Conservation (phyloP, 1,140 invertebrate genomes). For the Papilio aristodemus region DNA sequence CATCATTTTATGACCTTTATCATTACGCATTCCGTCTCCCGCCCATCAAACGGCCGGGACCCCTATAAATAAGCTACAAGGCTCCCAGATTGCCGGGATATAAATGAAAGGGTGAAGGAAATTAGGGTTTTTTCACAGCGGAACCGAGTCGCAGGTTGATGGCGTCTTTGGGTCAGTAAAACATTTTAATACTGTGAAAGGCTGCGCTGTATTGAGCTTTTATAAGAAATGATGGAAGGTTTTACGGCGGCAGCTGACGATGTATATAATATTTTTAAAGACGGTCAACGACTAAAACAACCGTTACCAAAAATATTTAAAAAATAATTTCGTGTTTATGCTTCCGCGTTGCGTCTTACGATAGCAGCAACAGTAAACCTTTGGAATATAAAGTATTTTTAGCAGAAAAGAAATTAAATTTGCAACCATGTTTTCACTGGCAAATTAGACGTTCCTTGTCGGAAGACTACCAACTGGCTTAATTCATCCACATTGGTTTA, state of each 20-base stretch:
- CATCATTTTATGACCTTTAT: conserved; percentile 66
- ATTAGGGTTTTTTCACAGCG: conserved; percentile 75
- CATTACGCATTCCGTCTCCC: conserved; percentile 75
- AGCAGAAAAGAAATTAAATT: not conserved
- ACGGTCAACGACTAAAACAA: conserved; percentile 18
- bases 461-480: too few relatives aligned
- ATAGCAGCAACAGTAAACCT: not conserved
- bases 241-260: conserved; percentile 46
- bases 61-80: conserved; percentile 76
- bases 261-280: conserved; percentile 43
- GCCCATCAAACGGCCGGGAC: conserved; percentile 72
- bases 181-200: conserved; percentile 72
- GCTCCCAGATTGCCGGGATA: conserved; percentile 74
- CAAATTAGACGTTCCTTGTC: too few relatives aligned
- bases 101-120: conserved; percentile 79
- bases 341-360: not conserved
- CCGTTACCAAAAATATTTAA: conserved; percentile 10
- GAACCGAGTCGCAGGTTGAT: conserved; percentile 54
- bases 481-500: too few relatives aligned
- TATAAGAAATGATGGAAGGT: conserved; percentile 58
- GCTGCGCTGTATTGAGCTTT: conserved; percentile 48
- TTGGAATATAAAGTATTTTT: not conserved
- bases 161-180: conserved; percentile 57
- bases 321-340: conserved; percentile 17
- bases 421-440: too few relatives aligned